Conservation (phyloP, 2,888 invertebrate genomes). For the Eumerus sabulonum region DNA sequence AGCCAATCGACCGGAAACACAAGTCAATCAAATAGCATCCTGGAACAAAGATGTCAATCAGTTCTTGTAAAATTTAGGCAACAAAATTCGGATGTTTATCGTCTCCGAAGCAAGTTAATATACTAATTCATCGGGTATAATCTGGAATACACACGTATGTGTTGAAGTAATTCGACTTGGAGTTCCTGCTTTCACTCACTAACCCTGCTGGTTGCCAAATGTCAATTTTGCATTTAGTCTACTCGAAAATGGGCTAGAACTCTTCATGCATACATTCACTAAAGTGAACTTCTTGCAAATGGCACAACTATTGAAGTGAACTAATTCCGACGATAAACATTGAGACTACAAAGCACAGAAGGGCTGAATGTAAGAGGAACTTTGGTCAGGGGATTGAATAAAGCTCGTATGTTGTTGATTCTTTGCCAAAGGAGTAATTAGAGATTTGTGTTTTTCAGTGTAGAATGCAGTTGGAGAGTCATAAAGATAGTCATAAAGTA, state of each 20-base stretch:
- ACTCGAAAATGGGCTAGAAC: constrained; percentile 27
- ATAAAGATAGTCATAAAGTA: constrained; percentile 49
- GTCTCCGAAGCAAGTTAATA: constrained; percentile 37
- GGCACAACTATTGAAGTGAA: constrained; percentile 48
- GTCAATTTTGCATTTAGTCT: constrained; percentile 19
- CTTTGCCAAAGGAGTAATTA: constrained; percentile 17
- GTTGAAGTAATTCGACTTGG: no score
- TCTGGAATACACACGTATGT: constrained; percentile 15
- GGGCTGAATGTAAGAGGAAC: background rate
- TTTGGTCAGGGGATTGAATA: background rate
- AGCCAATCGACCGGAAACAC: constrained; percentile 49
- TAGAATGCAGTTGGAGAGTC: constrained; percentile 11
- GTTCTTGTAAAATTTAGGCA: constrained; percentile 32
- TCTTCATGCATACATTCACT: constrained; percentile 33
- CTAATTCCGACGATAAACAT: constrained; percentile 42
- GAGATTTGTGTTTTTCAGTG: constrained; percentile 35
- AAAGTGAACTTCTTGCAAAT: constrained; percentile 49
- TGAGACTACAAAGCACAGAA: no score
- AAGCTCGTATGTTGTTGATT: constrained; percentile 4
- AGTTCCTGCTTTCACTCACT: no score
- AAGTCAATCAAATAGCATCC: constrained; percentile 47
- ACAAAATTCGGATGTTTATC: constrained; percentile 12
- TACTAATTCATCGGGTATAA: constrained; percentile 15
- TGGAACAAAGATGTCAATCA: constrained; percentile 58
- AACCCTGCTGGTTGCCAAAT: constrained; percentile 1